Base-by-base conservation (phyloP, 1,140 invertebrate species). In the Leptinotarsa undecemlineata region DNA sequence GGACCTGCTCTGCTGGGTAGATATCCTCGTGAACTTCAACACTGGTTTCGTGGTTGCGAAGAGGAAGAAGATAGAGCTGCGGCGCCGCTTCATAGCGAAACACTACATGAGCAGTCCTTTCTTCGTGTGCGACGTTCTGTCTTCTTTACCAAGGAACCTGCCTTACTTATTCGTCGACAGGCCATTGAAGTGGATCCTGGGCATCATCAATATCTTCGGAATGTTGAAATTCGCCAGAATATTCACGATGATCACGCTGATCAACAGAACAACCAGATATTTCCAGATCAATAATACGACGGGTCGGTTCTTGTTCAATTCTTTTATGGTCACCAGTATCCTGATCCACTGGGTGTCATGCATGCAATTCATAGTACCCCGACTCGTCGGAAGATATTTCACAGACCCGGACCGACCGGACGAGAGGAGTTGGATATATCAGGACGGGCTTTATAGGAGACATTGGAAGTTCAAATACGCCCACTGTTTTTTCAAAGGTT, bases 401-500 rank as follows among this genome's bases (percentile, higher is more conserved):
- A 11, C 33, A 33, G 33, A 33, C 8, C 8, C 33, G 33, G 8
- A 33, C 33, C 33, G 33, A 33, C 33, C 33, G 33, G 33, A 33
- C 33, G 33, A 33, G 33, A 33, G 6, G 6, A 33, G 33, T 33
- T 33, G 33, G 33, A 33, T 33, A 33, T 33, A 33, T 33, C 6
- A 33, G 2, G 33, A 33, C 33, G 33, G 33, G 8, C 33, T 33
- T 33, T 33, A 33, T 33, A 11, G 2, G 8, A 33, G 8, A 33
- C 1, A 33, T 33, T 33, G 33, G 33, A 33, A 33, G 33, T 33
- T 33, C 33, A 33, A 33, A 33, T 33, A 33, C 33, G 33, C 8
- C 11, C 48, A 76, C 48, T 76, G 73, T 68, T 77, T 74, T 72
- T 77, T 72, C 21, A 77, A 51, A 72, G 69, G 48, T 23, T 66